Base-by-base conservation (phyloP, 2,113 vertebrate genomes). In the Fulica atra region DNA sequence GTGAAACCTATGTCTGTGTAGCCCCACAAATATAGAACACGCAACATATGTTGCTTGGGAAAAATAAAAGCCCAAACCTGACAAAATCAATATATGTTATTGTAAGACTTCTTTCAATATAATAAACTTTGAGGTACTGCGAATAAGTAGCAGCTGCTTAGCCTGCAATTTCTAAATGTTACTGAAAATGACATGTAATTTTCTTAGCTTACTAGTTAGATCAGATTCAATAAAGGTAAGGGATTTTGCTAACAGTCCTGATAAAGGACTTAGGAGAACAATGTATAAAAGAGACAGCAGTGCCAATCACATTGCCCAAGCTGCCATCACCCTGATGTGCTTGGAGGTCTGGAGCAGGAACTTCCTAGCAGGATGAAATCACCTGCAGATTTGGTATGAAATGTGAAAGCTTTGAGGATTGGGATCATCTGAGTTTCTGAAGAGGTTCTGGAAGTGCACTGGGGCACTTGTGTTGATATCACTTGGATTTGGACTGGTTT, bases 151-250 rank as follows among this genome's bases (percentile, higher is more conserved):
- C 91, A 96, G 57, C 42, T 94, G 74, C 83, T 97, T 94, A 83
- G 63, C 18, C 92, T 74, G 71, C 79, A 68, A 5, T 96, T 97
- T 92, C 79, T 96, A 56, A 86, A 60, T 86, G 35, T 78, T 92
- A 69, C 76, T 46, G 46, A 79, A 38, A 86, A 81, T 91, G 81
- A 86, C 48, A 17, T 92, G 95, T 95, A 71, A 92, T 96, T 93
- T 78, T 89, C 3, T 35, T 84, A 83, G 51, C 25, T 83, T 65
- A 76, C 33, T 89, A 10, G 36, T 93, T 86, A 46, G 57, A 78
- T 95, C 48, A 68, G 63, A 59, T 33, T 94, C 81, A 84, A 46
- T 81, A 79, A 56, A 48, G 21, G 16, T 71, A 70, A 46, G 29
- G 56, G 33, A 64, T 53, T 78, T 48, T 74, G 63, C 77, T 95